phyloP scores from a whole-genome alignment of 2,113 vertebrate species.

The Cavia porcellus region DNA sequence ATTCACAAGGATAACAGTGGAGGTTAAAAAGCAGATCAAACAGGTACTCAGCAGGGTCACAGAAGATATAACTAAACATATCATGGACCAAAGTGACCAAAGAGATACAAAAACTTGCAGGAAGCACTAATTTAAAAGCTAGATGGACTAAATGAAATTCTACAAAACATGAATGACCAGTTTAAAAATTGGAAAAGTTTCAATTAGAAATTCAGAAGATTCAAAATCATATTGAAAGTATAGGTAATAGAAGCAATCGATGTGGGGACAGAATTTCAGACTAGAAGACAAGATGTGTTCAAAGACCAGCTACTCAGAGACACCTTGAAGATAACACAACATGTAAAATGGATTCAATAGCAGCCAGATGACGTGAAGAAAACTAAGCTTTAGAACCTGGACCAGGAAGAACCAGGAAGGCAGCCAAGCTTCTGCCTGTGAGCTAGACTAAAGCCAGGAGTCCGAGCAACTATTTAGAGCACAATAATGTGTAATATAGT shows the following conservation, averaged over 20 bases:
- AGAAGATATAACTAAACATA: neutral
- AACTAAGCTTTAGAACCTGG: neutral
- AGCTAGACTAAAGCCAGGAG: too few species aligned
- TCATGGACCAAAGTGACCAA: neutral
- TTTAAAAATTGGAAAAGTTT: neutral
- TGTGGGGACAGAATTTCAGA: neutral
- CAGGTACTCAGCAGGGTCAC: neutral
- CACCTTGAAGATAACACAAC: neutral
- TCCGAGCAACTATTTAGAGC: too few species aligned
- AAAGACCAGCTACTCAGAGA: neutral
- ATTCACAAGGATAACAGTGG: neutral
- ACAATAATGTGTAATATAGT: too few species aligned
- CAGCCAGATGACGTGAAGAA: neutral
- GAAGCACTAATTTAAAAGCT: neutral
- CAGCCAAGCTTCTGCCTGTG: too few species aligned
- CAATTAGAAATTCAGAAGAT: neutral
- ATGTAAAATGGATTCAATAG: neutral
- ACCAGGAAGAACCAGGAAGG: too few species aligned
- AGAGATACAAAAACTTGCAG: neutral
- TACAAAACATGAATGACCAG: neutral
- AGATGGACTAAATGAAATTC: neutral
- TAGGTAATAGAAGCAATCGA: neutral
- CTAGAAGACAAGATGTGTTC: neutral
- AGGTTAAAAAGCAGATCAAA: neutral
- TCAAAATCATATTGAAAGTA: neutral